phyloP scores from a whole-genome alignment of 2,888 invertebrate genomes.

The Meiosimyza platycephala region DNA sequence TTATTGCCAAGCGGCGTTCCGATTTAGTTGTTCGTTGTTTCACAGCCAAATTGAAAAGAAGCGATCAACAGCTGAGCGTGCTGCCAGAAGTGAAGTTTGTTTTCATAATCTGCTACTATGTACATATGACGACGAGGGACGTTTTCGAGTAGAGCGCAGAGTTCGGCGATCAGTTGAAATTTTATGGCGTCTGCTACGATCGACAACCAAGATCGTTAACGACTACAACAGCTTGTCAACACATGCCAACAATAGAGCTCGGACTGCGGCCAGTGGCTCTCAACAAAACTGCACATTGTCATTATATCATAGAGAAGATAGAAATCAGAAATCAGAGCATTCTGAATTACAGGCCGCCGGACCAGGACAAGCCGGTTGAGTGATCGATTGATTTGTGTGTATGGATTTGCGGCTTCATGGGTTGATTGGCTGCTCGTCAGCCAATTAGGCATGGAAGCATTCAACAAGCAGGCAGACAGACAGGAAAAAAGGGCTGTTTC shows the following conservation, averaged over 20 bases:
- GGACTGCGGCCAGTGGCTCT: too few species aligned
- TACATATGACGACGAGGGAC: constrained; percentile 32
- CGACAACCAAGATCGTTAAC: constrained; percentile 53
- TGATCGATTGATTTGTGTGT: too few species aligned
- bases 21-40: constrained; percentile 56
- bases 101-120: constrained; percentile 40
- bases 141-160: constrained; percentile 48
- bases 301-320: too few species aligned
- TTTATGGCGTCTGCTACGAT: constrained; percentile 23
- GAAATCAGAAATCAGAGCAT: too few species aligned
- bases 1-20: constrained; percentile 21
- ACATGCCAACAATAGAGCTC: background rate
- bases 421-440: too few species aligned
- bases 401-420: too few species aligned
- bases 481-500: too few species aligned
- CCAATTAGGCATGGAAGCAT: too few species aligned
- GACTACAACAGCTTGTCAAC: constrained; percentile 34
- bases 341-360: too few species aligned
- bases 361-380: too few species aligned
- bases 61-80: constrained; percentile 50
- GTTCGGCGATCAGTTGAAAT: constrained; percentile 47
- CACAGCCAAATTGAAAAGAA: constrained; percentile 63
- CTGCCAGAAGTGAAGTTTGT: constrained; percentile 24
- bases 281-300: too few species aligned
- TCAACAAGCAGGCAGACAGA: too few species aligned